A percentile compares a stretch with the other conserved stretches of the same genome.
Conservation (phyloP, 37 sponge, comb jelly and placozoan species). For the Oscarella lobularis region DNA sequence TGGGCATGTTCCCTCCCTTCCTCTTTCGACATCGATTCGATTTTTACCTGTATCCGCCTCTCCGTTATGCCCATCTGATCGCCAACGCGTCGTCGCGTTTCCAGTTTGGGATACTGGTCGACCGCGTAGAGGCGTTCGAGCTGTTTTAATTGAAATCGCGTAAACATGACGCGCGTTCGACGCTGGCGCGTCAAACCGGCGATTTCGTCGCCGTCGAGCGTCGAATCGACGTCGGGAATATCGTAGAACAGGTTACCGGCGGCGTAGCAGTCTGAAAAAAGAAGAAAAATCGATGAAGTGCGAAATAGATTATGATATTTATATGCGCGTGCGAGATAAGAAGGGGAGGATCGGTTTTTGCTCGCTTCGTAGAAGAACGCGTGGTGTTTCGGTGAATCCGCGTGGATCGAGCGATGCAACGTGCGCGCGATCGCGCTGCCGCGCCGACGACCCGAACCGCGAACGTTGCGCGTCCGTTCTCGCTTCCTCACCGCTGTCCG, state of each 20-base stretch:
- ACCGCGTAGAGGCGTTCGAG: neutral
- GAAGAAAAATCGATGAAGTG: no score
- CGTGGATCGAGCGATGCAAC: no score
- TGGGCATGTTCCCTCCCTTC: neutral
- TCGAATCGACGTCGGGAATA: no score
- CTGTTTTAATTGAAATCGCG: neutral
- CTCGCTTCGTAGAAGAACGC: no score
- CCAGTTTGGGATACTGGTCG: neutral
- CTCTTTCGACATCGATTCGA: neutral
- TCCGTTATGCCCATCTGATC: neutral
- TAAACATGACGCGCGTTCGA: neutral
- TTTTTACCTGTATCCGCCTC: neutral
- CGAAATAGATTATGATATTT: neutral
- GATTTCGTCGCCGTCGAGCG: no score
- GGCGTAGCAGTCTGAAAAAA: neutral
- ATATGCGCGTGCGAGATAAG: neutral
- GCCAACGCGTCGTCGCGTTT: neutral
- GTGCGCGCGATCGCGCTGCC: no score
- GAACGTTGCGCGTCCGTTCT: no score
- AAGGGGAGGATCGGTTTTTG: no score
- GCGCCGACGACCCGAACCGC: no score
- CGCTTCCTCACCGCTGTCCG: no score
- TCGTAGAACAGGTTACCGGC: neutral
- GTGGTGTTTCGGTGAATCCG: no score
- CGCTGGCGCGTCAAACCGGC: no score